Base-by-base conservation (phyloP, 2,113 vertebrate species). In the Psettodes erumei region DNA sequence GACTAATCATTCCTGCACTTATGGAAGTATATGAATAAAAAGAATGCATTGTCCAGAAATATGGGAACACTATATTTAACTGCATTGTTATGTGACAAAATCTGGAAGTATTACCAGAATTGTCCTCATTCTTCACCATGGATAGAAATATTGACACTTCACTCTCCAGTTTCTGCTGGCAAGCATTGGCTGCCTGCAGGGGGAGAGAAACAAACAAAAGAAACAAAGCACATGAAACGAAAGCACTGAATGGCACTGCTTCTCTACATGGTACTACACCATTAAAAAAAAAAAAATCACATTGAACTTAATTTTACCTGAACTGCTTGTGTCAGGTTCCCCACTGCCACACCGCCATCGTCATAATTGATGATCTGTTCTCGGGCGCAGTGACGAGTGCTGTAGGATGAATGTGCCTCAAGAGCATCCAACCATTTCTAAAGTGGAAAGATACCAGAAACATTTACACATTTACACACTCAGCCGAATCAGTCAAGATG, bases 371-470 rank as follows among this genome's bases (percentile, higher is more conserved):
- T 90, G 37, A 93, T 5, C 76, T 95, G 93, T n/a, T 96, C 95
- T 54, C 94, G 93, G 5, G 90, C 92, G 69, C 93, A 95, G 82
- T 96, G 95, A 54, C 91, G 93, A 68, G 95, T 95, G 85, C 96
- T 96, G 10, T 96, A 96, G 1, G 95, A 94, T 21, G 96, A 95
- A 83, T 98, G 97, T 1, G 95, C 95, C 85, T 97, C 95, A 71
- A 98, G 93, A 23, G 96, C 96, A 69, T 96, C 95, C 81, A 98
- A 50, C 97, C 96, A 99, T 32, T 84, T 94, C 97, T 98, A 71
- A n/a, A 43, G 38, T 28, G 21, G 1, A 81, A 30, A 90, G 56
- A 79, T 23, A 76, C 1, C 50, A 50, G 6, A 16, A 18, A 64
- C 15, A 54, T 60, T 64, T 32, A 42, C 25, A 30, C 4, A 62